A percentile compares a stretch with the other conserved stretches of the same genome.
phyloP scores from a whole-genome alignment of 2,888 invertebrate species.

The Hofmannophila pseudospretella region DNA sequence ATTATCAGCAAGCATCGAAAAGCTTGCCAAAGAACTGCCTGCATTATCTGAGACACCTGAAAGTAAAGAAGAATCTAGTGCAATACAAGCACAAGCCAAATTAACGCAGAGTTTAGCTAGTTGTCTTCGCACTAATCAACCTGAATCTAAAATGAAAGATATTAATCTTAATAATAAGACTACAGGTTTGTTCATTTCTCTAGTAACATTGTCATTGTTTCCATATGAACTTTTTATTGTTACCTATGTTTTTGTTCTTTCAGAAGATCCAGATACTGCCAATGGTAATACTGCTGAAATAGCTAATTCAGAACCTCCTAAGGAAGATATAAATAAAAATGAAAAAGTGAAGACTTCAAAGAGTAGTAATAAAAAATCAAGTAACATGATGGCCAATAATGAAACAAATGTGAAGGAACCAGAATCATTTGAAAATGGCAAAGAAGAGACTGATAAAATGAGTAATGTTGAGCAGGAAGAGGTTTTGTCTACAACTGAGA shows the following conservation, averaged over 20 bases:
- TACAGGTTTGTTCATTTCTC: slow-evolving; percentile 42
- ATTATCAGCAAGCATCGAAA: slow-evolving; percentile 64
- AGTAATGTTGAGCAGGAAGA: slow-evolving; percentile 48
- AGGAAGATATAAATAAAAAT: slow-evolving; percentile 66
- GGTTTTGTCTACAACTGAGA: slow-evolving; percentile 27
- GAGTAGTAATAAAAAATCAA: slow-evolving; percentile 52
- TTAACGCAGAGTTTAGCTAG: slow-evolving; percentile 65
- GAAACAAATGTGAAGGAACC: slow-evolving; percentile 40
- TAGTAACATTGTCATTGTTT: not conserved
- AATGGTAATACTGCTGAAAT: slow-evolving; percentile 59
- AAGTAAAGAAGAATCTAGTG: slow-evolving; percentile 47
- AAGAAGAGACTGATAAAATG: slow-evolving; percentile 72
- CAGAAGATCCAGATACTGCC: slow-evolving; percentile 57
- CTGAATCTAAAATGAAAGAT: slow-evolving; percentile 68
- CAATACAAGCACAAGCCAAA: slow-evolving; percentile 67
- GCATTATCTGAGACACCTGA: slow-evolving; percentile 29
- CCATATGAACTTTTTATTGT: not conserved
- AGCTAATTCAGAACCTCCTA: slow-evolving; percentile 47
- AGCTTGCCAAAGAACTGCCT: slow-evolving; percentile 52
- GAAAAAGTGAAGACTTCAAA: slow-evolving; percentile 61
- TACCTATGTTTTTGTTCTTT: slow-evolving; percentile 5
- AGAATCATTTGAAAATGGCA: slow-evolving; percentile 65
- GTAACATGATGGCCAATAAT: slow-evolving; percentile 46
- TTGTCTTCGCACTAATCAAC: slow-evolving; percentile 49
- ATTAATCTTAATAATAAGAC: slow-evolving; percentile 61